Conservation (phyloP, 2,113 vertebrate species). For the Lepisosteus oculatus region DNA sequence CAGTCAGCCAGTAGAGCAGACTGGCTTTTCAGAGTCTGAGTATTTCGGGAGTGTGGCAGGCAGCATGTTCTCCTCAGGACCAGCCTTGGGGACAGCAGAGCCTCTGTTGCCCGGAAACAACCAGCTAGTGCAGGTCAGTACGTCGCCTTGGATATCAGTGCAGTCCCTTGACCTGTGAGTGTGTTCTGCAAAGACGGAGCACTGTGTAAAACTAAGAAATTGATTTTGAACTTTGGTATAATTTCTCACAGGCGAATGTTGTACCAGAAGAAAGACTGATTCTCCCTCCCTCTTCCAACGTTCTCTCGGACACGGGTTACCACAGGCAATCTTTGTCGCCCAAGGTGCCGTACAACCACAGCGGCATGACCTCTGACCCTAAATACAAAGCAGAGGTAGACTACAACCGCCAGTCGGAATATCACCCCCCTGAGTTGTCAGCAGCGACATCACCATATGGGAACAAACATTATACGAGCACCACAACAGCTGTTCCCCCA, state of each 20-base stretch:
- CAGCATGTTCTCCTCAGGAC: constrained; percentile 34
- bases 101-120: constrained; percentile 47
- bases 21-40: constrained; percentile 52
- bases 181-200: no score
- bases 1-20: constrained; percentile 50
- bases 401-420: constrained; percentile 39
- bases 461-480: constrained; percentile 42
- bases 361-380: constrained; percentile 21
- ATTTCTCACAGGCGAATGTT: constrained; percentile 46
- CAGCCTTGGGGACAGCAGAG: constrained; percentile 32
- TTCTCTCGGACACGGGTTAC: constrained; percentile 36
- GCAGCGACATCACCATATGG: constrained; percentile 24
- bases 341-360: constrained; percentile 34
- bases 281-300: constrained; percentile 43
- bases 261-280: constrained; percentile 36
- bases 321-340: constrained; percentile 27
- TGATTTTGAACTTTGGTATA: not conserved
- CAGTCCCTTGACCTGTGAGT: no score
- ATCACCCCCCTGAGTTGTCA: constrained; percentile 35
- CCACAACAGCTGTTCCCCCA: constrained; percentile 32
- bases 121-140: constrained; percentile 57
- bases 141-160: not conserved
- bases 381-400: constrained; percentile 46
- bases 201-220: no score
- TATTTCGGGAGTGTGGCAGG: constrained; percentile 55